phyloP scores from a whole-genome alignment of 1,140 invertebrate species.

The Drosophila novamexicana region DNA sequence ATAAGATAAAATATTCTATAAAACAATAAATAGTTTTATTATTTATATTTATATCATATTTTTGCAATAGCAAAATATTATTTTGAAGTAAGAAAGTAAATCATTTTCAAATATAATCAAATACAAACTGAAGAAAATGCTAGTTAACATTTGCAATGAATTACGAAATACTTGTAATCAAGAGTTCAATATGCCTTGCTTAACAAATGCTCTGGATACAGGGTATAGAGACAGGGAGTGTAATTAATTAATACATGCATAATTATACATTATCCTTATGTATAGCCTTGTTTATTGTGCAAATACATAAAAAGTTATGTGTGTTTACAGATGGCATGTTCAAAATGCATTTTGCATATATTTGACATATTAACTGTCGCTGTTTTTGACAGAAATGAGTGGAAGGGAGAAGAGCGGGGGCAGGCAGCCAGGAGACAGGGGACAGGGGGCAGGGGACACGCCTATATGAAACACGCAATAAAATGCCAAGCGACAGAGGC shows the following conservation, averaged over 20 bases:
- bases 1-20: too few species aligned
- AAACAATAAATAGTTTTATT: too few species aligned
- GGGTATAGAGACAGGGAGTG: background rate
- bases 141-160: too few species aligned
- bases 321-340: slow-evolving; percentile 43
- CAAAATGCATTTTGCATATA: slow-evolving; percentile 67
- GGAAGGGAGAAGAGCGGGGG: background rate
- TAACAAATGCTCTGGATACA: background rate
- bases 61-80: too few species aligned
- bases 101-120: too few species aligned
- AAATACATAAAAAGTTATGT: slow-evolving; percentile 22
- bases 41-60: too few species aligned
- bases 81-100: too few species aligned
- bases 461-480: slow-evolving; percentile 62
- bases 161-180: too few species aligned
- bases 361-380: slow-evolving; percentile 72
- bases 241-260: slow-evolving; percentile 23
- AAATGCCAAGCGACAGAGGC: slow-evolving; percentile 61
- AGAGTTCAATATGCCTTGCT: too few species aligned
- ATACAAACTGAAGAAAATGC: background rate
- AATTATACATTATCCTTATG: slow-evolving; percentile 24
- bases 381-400: slow-evolving; percentile 33
- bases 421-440: slow-evolving; percentile 1
- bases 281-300: background rate
- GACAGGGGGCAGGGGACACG: slow-evolving; percentile 18